These are phyloP conservation scores for Caerostris darwini DNA, from an alignment of 1,140 invertebrate species.

Conservation along the genomic window DNA sequence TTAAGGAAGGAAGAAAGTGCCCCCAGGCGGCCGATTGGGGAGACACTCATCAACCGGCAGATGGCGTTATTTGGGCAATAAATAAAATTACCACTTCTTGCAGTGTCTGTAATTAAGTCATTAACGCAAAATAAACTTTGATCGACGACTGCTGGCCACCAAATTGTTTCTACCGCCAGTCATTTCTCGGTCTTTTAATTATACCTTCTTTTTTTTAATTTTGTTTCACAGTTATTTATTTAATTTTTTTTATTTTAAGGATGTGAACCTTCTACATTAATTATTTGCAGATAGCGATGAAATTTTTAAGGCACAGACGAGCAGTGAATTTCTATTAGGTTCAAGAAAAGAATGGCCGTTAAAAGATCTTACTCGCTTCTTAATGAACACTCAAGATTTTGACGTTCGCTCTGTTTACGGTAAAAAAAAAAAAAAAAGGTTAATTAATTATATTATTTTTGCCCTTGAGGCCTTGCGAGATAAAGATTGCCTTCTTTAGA, in stretches of 20 bases:
- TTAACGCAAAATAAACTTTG: constrained; percentile 75
- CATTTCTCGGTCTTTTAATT: constrained; percentile 59
- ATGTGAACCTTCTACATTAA: constrained; percentile 63
- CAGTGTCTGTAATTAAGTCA: constrained; percentile 73
- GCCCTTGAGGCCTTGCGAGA: background rate
- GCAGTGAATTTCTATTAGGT: constrained; percentile 75
- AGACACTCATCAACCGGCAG: constrained; percentile 50
- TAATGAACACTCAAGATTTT: constrained; percentile 24
- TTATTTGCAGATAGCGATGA: constrained; percentile 72
- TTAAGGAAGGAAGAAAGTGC: constrained; percentile 17
- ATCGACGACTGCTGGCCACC: constrained; percentile 63
- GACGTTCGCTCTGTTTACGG: background rate
- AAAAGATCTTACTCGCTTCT: constrained; percentile 11
- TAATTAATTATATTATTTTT: constrained; percentile 58
- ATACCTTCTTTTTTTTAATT: constrained; percentile 20
- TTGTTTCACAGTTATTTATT: no score
- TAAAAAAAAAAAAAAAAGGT: background rate
- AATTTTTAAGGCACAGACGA: constrained; percentile 66
- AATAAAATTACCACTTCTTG: constrained; percentile 75
- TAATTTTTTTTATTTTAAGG: background rate
- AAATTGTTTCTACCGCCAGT: constrained; percentile 65
- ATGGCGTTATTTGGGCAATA: constrained; percentile 72
- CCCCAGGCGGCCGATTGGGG: constrained; percentile 41
- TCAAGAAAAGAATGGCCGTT: constrained; percentile 8
- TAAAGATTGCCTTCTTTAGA: background rate